Base-by-base conservation (phyloP, 2,888 invertebrate species). In the Poecilobothrus nobilitatus region DNA sequence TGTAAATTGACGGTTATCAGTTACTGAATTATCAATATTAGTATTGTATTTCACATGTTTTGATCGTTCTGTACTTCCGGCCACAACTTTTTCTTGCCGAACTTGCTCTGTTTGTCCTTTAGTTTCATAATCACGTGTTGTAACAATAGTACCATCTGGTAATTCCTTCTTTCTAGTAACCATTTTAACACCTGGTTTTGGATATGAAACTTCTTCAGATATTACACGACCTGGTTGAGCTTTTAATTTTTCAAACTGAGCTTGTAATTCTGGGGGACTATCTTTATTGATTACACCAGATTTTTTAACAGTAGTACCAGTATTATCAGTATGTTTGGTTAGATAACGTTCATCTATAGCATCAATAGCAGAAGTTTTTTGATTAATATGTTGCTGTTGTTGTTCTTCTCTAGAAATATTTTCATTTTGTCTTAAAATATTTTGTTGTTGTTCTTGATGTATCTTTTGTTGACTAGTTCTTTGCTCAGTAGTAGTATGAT, bases 61-160 rank as follows among this genome's bases (percentile, higher is more conserved):
- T 15, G 22, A 12, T 15, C 22, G 27, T 27, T 27, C 27, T n/a
- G 33, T 15, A 37, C 20, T 65, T 20, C 37, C 65, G 2, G 20
- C n/a, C 9, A 37, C n/a, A 10, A 37, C 33, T 37, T 71, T 72
- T 66, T 72, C 73, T 61, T 74, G 69, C 21, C 68, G 72, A 44
- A 73, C 76, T 62, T 71, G 73, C 3, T 68, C 66, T 0, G 78
- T 76, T 18, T 71, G 68, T 68, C 80, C 80, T 73, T 80, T 83
- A 53, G 87, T 88, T 76, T 89, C 89, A 61, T 88, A 86, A 64
- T 86, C 85, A 22, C 88, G 89, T 71, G 88, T 89, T n/a, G 88
- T 89, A 1, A 89, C 86, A 63, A 84, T 84, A 2, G 87, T 87
- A 20, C 89, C 90, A 75, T 88, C 89, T 0, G 87, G 86, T 63